Evolutionary conservation across 2,797 vertebrate species (phyloP).

Genomic region (Acanthiza pusilla): DNA sequence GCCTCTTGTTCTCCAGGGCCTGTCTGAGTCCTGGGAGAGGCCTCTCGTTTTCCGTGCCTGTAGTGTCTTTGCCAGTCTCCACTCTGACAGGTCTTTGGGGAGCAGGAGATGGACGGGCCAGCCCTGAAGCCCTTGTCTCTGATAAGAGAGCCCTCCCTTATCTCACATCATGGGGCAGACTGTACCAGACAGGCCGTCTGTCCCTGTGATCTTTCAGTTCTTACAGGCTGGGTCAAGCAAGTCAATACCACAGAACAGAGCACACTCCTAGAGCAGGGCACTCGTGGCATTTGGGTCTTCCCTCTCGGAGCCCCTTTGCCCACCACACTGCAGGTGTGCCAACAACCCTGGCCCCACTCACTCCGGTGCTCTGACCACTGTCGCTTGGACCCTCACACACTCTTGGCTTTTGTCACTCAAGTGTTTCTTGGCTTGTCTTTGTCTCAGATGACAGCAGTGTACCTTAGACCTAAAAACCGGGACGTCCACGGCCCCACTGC

Average conservation of each 20-base stretch:
- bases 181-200: not conserved
- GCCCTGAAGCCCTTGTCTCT: not conserved
- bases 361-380: not conserved
- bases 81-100: not conserved
- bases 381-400: not conserved
- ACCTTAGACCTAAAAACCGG: not conserved
- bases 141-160: not conserved
- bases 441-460: not conserved
- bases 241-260: not conserved
- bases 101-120: not conserved
- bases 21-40: not conserved
- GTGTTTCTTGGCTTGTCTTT: not conserved
- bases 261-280: not conserved
- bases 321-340: not conserved
- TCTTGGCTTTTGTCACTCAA: not conserved
- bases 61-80: not conserved
- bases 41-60: not conserved
- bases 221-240: not conserved
- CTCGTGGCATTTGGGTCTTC: not conserved
- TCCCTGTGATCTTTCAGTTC: not conserved
- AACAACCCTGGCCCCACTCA: fast-evolving
- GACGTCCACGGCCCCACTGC: not conserved
- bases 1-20: not conserved
- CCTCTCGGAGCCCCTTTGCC: not conserved
- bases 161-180: fast-evolving